Conservation (phyloP, 1,140 invertebrate genomes). For the Aphaenogaster floridana region DNA sequence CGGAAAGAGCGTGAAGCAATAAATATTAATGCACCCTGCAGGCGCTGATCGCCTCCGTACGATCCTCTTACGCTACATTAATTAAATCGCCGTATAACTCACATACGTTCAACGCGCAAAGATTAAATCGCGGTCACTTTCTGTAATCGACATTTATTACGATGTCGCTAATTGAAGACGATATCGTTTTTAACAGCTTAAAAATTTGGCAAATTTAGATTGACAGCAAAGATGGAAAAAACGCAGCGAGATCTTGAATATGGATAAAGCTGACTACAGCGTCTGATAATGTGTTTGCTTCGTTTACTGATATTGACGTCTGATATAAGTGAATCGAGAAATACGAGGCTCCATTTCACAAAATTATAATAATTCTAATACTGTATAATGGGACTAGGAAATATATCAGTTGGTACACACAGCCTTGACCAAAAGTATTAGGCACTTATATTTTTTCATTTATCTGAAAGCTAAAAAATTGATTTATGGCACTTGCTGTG, state of each 20-base stretch:
- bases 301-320: background rate
- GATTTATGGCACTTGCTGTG: too few relatives aligned
- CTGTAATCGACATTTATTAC: background rate
- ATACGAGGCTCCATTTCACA: background rate
- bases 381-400: background rate
- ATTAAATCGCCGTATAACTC: background rate
- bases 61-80: conserved; percentile 38
- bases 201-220: conserved; percentile 1
- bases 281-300: background rate
- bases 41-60: background rate
- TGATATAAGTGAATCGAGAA: background rate
- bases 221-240: background rate
- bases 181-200: background rate
- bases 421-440: too few relatives aligned
- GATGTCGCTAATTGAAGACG: background rate
- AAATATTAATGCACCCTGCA: conserved; percentile 37
- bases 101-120: background rate
- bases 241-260: background rate
- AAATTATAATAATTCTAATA: conserved; percentile 24
- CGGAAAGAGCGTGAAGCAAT: conserved; percentile 7
- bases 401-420: background rate
- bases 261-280: background rate
- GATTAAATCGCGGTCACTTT: conserved; percentile 13
- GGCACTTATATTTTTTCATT: too few relatives aligned
- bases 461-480: too few relatives aligned